Percentiles rank a stretch among this genome's conserved stretches.
Evolutionary conservation across 2,113 vertebrate species (phyloP).

Genomic region (Hyperoodon ampullatus): DNA sequence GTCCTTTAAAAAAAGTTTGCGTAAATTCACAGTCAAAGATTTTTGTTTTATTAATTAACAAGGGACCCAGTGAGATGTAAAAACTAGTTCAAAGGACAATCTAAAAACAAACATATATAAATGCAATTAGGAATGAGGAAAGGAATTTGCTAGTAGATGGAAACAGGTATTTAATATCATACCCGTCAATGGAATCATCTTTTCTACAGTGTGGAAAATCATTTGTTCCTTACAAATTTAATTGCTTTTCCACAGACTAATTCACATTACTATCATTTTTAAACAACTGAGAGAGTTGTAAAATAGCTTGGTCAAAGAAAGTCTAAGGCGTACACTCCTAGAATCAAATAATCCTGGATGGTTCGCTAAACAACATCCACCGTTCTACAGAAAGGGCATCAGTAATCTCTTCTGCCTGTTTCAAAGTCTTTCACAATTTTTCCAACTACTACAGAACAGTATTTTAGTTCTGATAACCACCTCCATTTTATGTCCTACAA

Average conservation of each 20-base stretch:
- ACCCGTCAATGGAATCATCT: not conserved
- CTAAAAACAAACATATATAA: not conserved
- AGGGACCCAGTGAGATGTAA: not conserved
- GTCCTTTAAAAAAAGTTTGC: not conserved
- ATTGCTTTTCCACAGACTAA: not conserved
- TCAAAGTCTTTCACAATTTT: not conserved
- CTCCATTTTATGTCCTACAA: not conserved
- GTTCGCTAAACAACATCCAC: not conserved
- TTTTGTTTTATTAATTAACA: constrained; percentile 42
- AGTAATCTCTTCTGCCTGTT: not conserved
- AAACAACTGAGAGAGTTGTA: not conserved
- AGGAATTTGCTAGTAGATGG: constrained; percentile 16
- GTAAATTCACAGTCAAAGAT: not conserved
- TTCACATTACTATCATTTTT: not conserved
- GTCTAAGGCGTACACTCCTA: not conserved
- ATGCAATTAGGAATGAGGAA: constrained; percentile 31
- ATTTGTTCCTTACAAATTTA: not conserved
- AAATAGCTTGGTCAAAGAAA: not conserved
- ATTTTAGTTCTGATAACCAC: not conserved
- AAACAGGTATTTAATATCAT: not conserved
- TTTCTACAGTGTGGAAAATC: not conserved
- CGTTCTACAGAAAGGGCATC: not conserved
- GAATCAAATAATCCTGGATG: not conserved
- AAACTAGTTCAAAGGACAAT: constrained; percentile 32
- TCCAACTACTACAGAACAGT: not conserved